Evolutionary conservation across 2,797 vertebrate genomes (phyloP).

Genomic region (Phoeniculus purpureus): DNA sequence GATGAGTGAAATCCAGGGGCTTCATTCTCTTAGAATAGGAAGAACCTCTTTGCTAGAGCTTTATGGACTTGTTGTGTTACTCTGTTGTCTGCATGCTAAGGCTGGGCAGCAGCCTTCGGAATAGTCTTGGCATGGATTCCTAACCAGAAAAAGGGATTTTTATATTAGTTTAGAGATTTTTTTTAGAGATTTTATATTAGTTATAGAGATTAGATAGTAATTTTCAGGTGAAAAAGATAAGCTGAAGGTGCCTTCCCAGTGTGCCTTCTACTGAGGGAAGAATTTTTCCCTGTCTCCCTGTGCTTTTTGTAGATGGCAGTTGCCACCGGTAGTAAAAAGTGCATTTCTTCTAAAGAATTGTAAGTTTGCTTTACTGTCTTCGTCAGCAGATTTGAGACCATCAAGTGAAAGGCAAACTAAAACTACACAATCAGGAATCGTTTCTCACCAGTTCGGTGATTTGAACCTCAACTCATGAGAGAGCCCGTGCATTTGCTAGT

Average conservation of each 20-base stretch:
- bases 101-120: not conserved
- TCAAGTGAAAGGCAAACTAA: not conserved
- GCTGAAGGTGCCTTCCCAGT: not conserved
- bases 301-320: not conserved
- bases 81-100: not conserved
- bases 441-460: not conserved
- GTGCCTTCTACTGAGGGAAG: not conserved
- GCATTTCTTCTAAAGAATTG: not conserved
- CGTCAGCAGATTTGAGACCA: not conserved
- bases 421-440: not conserved
- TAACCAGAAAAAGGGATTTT: not conserved
- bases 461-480: not conserved
- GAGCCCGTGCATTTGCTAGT: no score
- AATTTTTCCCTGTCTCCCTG: not conserved
- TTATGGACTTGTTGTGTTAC: fast-evolving
- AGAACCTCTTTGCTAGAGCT: not conserved
- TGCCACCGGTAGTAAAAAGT: not conserved
- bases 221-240: not conserved
- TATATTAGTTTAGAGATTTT: no score
- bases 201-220: not conserved
- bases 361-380: not conserved
- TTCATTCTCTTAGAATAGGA: not conserved
- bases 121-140: not conserved
- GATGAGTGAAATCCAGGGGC: not conserved
- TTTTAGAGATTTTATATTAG: not conserved